phyloP scores from a whole-genome alignment of 1,140 invertebrate genomes.

The Drosophila cardini region DNA sequence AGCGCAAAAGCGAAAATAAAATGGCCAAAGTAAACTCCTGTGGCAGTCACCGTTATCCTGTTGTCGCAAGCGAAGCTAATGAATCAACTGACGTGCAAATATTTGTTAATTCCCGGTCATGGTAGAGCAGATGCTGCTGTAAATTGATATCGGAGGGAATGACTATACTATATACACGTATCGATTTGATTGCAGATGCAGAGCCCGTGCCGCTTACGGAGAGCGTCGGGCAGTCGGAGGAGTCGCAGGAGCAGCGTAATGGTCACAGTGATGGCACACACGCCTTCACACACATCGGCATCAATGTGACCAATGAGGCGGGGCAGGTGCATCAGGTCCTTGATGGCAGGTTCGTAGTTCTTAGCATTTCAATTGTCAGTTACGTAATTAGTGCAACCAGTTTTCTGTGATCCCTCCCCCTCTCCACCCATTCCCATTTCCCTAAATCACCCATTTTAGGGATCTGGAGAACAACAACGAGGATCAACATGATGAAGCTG shows the following conservation, averaged over 20 bases:
- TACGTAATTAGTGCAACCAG: conserved; percentile 83
- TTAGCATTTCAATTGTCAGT: conserved; percentile 65
- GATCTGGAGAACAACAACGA: conserved; percentile 83
- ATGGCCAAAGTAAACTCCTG: conserved; percentile 13
- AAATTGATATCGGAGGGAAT: neutral
- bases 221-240: conserved; percentile 30
- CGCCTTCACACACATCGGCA: conserved; percentile 76
- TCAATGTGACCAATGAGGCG: conserved; percentile 83
- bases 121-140: conserved; percentile 23
- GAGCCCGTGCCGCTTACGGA: conserved; percentile 61
- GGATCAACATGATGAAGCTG: conserved; percentile 76
- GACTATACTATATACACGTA: too few species aligned
- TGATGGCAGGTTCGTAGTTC: conserved; percentile 82
- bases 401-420: conserved; percentile 74
- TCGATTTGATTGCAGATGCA: conserved; percentile 52
- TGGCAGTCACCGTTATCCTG: conserved; percentile 23
- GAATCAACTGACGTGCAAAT: conserved; percentile 53
- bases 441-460: conserved; percentile 42
- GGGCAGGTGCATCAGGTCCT: conserved; percentile 73
- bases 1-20: conserved; percentile 19
- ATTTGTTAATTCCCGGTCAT: conserved; percentile 38
- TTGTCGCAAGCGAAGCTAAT: conserved; percentile 39
- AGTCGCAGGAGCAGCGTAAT: conserved; percentile 38
- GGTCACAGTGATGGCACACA: conserved; percentile 58
- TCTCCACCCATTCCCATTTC: neutral